Evolutionary conservation across 2,113 vertebrate species (phyloP).

Genomic region (Grantiella picta): DNA sequence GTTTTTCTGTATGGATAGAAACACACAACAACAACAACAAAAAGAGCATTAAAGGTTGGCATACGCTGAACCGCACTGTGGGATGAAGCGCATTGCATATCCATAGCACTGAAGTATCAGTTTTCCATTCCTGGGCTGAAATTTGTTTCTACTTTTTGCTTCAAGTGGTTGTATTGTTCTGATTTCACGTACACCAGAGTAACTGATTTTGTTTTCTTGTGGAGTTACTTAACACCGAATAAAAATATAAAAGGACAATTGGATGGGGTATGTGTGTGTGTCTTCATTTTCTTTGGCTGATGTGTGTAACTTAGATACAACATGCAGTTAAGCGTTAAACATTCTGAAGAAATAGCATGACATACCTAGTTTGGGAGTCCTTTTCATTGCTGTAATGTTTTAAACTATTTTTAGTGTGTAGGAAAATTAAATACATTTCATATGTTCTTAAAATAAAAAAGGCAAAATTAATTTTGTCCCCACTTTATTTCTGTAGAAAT

Average conservation of each 20-base stretch:
- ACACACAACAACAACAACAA: conserved; percentile 51
- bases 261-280: not conserved
- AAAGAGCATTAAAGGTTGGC: conserved; percentile 75
- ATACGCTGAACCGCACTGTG: conserved; percentile 78
- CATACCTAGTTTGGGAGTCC: not conserved
- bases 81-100: conserved; percentile 78
- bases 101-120: conserved; percentile 78
- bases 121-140: conserved; percentile 77
- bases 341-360: not conserved
- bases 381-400: not conserved
- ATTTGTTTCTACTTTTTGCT: conserved; percentile 75
- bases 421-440: not conserved
- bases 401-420: not conserved
- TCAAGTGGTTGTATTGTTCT: conserved; percentile 90
- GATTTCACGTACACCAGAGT: conserved; percentile 93
- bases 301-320: accelerated
- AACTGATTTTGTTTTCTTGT: conserved; percentile 99
- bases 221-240: conserved; percentile 99
- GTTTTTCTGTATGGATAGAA: conserved; percentile 75
- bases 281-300: not conserved
- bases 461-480: not conserved
- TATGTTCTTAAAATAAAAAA: not conserved
- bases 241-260: conserved; percentile 78
- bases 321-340: not conserved
- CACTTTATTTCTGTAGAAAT: not conserved